Base-by-base conservation (phyloP, 1,140 invertebrate species). In the Caerostris darwini region DNA sequence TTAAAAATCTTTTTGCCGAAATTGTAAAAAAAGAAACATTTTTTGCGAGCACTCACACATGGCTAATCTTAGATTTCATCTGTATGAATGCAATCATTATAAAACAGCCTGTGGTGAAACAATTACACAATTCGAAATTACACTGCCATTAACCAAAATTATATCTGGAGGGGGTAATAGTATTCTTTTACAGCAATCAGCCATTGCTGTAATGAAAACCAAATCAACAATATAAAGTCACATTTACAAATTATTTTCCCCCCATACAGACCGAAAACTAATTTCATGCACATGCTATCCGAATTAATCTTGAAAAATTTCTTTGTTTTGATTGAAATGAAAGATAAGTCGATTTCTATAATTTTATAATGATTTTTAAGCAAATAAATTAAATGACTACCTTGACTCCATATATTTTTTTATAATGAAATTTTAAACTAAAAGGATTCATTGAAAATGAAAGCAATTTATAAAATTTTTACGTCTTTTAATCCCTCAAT, bases 61-160 rank as follows among this genome's bases (percentile, higher is more conserved):
- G 7, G 19, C n/a, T 69, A 7, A n/a, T 69, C 67, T 69, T n/a
- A 69, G 67, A n/a, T 19, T 69, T 69, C 67, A 69, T n/a, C n/a
- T 69, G 67, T 69, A 69, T 69, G 67, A 69, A 69, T 69, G 17
- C 67, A 69, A 69, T 19, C 67, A 69, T 69, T 69, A 69, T 1
- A n/a, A 69, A n/a, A 69, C 19, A n/a, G 67, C 67, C 67, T 69
- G 14, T 69, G 67, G 67, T 69, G 19, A 69, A 19, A 19, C 67
- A 69, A n/a, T 69, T 69, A 69, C 6, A 14, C 67, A 69, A n/a
- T 69, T 5, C 67, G 19, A 69, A 69, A 69, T 69, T 69, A 7
- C 67, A 69, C 14, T 14, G 17, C 19, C n/a, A 69, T 69, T 69
- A 69, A n/a, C 14, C 67, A 69, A 69, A 69, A 19, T 69, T n/a